Evolutionary conservation across 2,797 vertebrate genomes (phyloP).

Genomic region (Crocodylus rhombifer): DNA sequence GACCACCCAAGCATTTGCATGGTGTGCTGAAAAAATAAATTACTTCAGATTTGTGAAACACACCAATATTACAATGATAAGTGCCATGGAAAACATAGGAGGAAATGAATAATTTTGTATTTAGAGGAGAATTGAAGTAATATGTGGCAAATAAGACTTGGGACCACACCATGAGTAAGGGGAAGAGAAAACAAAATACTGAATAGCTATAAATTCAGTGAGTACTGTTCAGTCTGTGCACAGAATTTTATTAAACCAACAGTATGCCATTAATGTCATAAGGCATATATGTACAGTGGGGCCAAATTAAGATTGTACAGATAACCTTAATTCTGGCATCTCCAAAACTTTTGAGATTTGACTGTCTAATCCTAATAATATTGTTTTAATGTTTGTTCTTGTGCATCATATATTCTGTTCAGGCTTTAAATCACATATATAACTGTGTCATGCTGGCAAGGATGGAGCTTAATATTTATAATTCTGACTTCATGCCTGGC

Average conservation of each 20-base stretch:
- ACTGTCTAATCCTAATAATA: background rate
- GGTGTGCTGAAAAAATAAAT: too few relatives aligned
- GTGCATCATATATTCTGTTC: background rate
- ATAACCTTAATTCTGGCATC: background rate
- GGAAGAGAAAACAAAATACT: background rate
- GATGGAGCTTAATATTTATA: background rate
- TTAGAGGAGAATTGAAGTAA: too few relatives aligned
- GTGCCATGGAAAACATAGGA: too few relatives aligned
- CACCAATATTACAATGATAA: too few relatives aligned
- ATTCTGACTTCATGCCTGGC: background rate
- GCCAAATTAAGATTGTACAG: background rate
- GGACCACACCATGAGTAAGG: fast-evolving
- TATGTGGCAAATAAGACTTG: background rate
- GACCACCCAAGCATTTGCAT: too few relatives aligned
- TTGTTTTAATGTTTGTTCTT: fast-evolving
- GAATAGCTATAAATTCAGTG: too few relatives aligned
- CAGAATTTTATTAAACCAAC: too few relatives aligned
- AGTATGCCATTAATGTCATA: fast-evolving
- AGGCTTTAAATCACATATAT: background rate
- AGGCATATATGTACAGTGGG: fast-evolving
- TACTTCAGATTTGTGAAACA: too few relatives aligned
- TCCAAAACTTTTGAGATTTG: fast-evolving
- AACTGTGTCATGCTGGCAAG: background rate
- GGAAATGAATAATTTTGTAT: too few relatives aligned
- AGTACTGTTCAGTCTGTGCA: background rate